These are phyloP conservation scores for Lacanobia wlatinum DNA, from an alignment of 2,888 invertebrate species.

Conservation along the genomic window DNA sequence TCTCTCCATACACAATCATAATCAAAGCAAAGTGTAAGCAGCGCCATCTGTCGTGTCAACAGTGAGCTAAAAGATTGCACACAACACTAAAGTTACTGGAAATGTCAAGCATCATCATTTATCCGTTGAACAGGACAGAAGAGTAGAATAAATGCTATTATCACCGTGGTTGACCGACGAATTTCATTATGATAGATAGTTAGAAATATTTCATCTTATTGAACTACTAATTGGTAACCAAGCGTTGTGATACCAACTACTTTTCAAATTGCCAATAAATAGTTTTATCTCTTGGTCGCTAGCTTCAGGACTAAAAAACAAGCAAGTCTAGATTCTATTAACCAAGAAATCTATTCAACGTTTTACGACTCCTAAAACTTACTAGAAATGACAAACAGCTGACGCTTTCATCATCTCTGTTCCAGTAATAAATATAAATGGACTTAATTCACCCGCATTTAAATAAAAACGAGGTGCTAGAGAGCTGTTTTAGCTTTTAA, in stretches of 20 bases:
- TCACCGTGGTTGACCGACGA: background rate
- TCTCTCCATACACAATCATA: background rate
- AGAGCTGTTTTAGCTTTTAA: slow-evolving; percentile 62
- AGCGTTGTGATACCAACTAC: background rate
- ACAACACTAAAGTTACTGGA: slow-evolving; percentile 1
- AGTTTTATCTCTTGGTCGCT: background rate
- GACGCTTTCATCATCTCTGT: slow-evolving; percentile 34
- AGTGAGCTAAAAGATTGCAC: slow-evolving; percentile 11
- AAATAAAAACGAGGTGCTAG: slow-evolving; percentile 64
- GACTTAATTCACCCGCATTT: slow-evolving; percentile 62
- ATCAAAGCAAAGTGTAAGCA: background rate
- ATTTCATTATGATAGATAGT: background rate
- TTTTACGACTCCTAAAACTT: slow-evolving; percentile 37
- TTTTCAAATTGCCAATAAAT: background rate
- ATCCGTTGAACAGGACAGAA: background rate
- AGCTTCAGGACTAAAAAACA: background rate
- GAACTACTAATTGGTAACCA: background rate
- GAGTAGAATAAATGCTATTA: background rate
- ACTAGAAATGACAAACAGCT: slow-evolving; percentile 42
- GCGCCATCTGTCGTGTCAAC: slow-evolving; percentile 22
- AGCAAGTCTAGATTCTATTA: slow-evolving; percentile 3
- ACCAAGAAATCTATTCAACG: slow-evolving; percentile 8
- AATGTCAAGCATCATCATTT: background rate
- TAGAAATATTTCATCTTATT: background rate
- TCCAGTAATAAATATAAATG: slow-evolving; percentile 61